Percentiles rank a stretch among this genome's conserved stretches.
Conservation (phyloP, 2,113 vertebrate genomes). For the Cariama cristata region DNA sequence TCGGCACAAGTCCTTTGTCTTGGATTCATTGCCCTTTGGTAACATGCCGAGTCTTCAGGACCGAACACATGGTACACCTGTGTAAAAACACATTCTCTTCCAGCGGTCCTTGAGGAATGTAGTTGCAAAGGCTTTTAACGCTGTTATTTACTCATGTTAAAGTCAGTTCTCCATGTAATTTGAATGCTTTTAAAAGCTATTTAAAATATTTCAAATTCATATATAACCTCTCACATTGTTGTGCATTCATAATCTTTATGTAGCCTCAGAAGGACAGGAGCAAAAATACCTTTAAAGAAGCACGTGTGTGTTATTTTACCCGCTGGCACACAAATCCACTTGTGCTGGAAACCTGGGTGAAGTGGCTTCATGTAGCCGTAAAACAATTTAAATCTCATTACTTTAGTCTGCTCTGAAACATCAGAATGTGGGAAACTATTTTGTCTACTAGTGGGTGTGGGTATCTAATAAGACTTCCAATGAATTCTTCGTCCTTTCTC, state of each 20-base stretch:
- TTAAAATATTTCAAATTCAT: background rate
- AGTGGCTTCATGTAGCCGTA: background rate
- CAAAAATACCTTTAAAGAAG: background rate
- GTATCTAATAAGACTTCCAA: background rate
- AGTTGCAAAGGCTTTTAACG: background rate
- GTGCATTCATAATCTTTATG: too few species aligned
- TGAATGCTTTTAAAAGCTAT: background rate
- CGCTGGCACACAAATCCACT: too few species aligned
- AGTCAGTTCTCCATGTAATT: background rate
- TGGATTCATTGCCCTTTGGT: background rate
- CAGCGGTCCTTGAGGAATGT: rapidly evolving
- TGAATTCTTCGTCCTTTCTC: background rate
- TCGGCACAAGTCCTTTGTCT: background rate
- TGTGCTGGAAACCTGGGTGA: background rate
- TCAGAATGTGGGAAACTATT: background rate
- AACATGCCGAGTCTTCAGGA: background rate
- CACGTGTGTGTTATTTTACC: background rate
- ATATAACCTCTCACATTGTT: background rate
- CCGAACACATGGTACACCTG: background rate
- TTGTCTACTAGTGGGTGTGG: too few species aligned
- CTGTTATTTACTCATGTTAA: background rate
- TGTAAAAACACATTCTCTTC: background rate
- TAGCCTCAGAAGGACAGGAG: background rate
- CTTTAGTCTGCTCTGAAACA: background rate
- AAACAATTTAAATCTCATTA: background rate